Evolutionary conservation across 1,140 invertebrate species (phyloP), one percentile per base, ranked within the genome.

Genomic region (Lamellibrachia luymesi): DNA sequence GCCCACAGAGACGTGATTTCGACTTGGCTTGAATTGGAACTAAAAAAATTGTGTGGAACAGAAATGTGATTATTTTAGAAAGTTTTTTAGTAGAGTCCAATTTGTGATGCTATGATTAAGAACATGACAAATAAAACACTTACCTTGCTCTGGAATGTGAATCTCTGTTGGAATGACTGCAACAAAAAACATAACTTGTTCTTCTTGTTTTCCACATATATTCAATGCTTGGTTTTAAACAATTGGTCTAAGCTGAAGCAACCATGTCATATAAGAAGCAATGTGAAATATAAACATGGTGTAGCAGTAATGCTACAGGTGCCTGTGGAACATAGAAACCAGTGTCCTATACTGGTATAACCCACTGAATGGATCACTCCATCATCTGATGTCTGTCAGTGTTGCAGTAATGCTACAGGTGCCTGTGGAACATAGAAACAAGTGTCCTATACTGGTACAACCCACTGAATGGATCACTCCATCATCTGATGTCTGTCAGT

Each of bases 111-210:
- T 17, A 80, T 22, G 17, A 80, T 22, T 80, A 80, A 80, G 17
- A 4, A 80, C 1, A 80, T 4, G 64, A 80, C 13, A 80, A 80
- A 80, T 80, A 80, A 80, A 80, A 80, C 1, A 93, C 94, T 95
- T 94, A 96, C 96, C 95, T 96, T 96, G 94, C 94, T 96, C 91
- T 96, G 95, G 96, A 99, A 99, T 90, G 98, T 98, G 93, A 99
- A 97, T 96, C 99, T 98, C 94, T 98, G 98, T 96, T 99, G 98
- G 96, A 99, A 98, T 89, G 98, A 98, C 97, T 98, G 97, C 94
- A 97, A 80, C 2, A 56, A 80, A 80, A 80, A 80, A 80, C 64
- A 80, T 10, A 80, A 80, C 64, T 22, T 4, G 64, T 80, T 80
- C 1, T 17, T 56, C 52, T 7, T 56, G 52, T 13, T 56, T 56